Percentiles rank a stretch among this genome's conserved stretches.
These are phyloP conservation scores for Lamproptera curius DNA, from an alignment of 2,888 invertebrate genomes.

Conservation along the genomic window DNA sequence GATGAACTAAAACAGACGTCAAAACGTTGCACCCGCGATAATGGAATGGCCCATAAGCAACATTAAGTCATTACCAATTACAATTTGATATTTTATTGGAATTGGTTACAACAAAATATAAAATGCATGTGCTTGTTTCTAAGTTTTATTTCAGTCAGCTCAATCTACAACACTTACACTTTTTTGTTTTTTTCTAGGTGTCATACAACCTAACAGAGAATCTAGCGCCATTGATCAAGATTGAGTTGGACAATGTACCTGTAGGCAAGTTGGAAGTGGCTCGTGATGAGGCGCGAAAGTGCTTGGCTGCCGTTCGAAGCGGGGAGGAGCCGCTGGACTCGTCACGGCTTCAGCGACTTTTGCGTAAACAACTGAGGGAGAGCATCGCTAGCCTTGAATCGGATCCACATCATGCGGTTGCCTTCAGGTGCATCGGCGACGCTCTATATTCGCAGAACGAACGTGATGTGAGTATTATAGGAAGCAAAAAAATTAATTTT, in stretches of 20 bases:
- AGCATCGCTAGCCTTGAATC: constrained; percentile 85
- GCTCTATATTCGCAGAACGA: constrained; percentile 87
- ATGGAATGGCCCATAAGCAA: too few species aligned
- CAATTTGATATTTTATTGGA: too few species aligned
- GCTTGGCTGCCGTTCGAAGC: constrained; percentile 39
- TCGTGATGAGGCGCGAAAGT: constrained; percentile 70
- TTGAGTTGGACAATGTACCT: constrained; percentile 87
- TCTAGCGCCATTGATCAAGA: constrained; percentile 82
- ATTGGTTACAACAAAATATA: too few species aligned
- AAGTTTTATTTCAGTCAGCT: too few species aligned
- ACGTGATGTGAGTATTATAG: constrained; percentile 81
- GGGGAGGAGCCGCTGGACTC: constrained; percentile 82
- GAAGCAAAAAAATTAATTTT: too few species aligned
- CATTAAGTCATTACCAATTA: too few species aligned
- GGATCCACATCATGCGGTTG: constrained; percentile 86
- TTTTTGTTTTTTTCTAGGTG: too few species aligned
- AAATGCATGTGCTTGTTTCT: too few species aligned
- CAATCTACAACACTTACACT: too few species aligned
- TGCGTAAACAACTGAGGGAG: constrained; percentile 84
- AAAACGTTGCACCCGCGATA: too few species aligned
- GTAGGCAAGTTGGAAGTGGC: constrained; percentile 81
- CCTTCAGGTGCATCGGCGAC: constrained; percentile 88
- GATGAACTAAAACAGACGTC: too few species aligned
- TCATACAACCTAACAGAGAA: constrained; percentile 85
- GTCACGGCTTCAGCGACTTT: constrained; percentile 84